Percentiles rank a stretch among this genome's conserved stretches.
Conservation (phyloP, 2,888 invertebrate species). For the Malachius bipustulatus region DNA sequence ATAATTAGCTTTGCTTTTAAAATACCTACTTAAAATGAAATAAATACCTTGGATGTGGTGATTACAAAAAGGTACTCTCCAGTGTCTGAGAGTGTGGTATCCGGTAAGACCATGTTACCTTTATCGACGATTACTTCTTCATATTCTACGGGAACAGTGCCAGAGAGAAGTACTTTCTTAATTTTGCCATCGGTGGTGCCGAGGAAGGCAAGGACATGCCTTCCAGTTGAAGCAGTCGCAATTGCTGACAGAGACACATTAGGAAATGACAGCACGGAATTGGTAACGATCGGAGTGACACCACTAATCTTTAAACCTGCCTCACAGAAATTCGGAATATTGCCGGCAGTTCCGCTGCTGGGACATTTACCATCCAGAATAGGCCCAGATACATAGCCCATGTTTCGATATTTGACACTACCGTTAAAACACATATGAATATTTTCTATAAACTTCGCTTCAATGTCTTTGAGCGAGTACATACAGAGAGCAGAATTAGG, state of each 20-base stretch:
- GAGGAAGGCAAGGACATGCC: slow-evolving; percentile 87
- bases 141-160: slow-evolving; percentile 67
- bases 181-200: slow-evolving; percentile 78
- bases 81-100: slow-evolving; percentile 73
- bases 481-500: slow-evolving; percentile 84
- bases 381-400: slow-evolving; percentile 83
- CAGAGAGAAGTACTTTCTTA: slow-evolving; percentile 73
- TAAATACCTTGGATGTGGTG: slow-evolving; percentile 57
- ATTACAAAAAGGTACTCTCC: slow-evolving; percentile 78
- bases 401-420: slow-evolving; percentile 80
- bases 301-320: slow-evolving; percentile 89
- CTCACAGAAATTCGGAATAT: slow-evolving; percentile 84
- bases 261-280: slow-evolving; percentile 65
- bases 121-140: slow-evolving; percentile 75
- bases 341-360: slow-evolving; percentile 74
- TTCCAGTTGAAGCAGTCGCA: slow-evolving; percentile 76
- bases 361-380: slow-evolving; percentile 88
- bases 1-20: slow-evolving; percentile 6
- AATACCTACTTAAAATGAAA: slow-evolving; percentile 11
- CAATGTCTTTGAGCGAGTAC: slow-evolving; percentile 81
- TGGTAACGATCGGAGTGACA: slow-evolving; percentile 67
- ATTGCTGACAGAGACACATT: slow-evolving; percentile 74
- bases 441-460: slow-evolving; percentile 89
- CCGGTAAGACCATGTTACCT: slow-evolving; percentile 69
- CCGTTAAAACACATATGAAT: slow-evolving; percentile 97